Evolutionary conservation across 1,140 invertebrate genomes (phyloP), one percentile per base, ranked within the genome.

Genomic region (Cotesia typhae): DNA sequence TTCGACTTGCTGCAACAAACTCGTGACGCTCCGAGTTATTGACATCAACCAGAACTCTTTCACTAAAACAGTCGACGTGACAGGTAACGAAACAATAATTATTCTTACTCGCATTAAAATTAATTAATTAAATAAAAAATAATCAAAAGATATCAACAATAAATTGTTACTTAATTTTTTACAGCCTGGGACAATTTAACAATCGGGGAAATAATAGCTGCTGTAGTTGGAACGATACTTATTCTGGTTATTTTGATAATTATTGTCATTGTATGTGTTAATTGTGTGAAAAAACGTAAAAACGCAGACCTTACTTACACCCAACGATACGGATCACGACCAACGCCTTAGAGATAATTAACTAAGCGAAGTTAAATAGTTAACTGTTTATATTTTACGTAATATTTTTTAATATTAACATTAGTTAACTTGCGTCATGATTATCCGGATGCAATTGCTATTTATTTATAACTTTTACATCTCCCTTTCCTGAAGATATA

Each of bases 1-100:
- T 37, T 87, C 90, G 1, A 90, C 87, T 0, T 92, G 91, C 74
- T 92, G 91, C 75, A 83, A 88, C 4, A 88, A 90, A 0, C 81
- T 87, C 35, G 87, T 91, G 1, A 81, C 89, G 36, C 79, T 92
- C 2, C 89, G 87, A 12, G 90, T 89, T 0, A 85, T 86, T 9
- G 90, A 92, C 79, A 78, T 90, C 0, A 80, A 87, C 10, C 89
- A 90, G 0, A 92, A 92, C 79, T 82, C 85, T 3, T 86, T 88
- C 53, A 88, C 86, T 60, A 84, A 87, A 53, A 87, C 84, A 4
- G 85, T 92, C 14, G 90, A 92, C 79, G 91, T 92, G 52, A 74
- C 72, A 65, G 72, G 72, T 74, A 74, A 67, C 3, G 55, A 47
- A 52, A 36, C 41, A 9, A 47, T 9, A 47, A 6, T 47, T 2